Base-by-base conservation (phyloP, 2,113 vertebrate species). In the Muntiacus muntjak region DNA sequence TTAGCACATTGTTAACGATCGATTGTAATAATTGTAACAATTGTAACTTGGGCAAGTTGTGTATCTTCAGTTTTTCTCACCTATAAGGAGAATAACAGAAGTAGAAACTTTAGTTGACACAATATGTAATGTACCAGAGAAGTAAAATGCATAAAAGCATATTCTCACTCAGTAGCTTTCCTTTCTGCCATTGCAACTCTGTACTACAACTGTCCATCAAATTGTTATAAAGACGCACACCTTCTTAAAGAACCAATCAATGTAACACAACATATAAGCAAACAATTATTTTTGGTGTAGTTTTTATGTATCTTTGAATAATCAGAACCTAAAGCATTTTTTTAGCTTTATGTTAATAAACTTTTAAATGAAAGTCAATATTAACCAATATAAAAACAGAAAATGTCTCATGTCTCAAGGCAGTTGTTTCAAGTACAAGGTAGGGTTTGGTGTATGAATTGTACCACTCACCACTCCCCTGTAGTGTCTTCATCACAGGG, bases 251-350 rank as follows among this genome's bases (percentile, higher is more conserved):
- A 97, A 92, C 79, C 45, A 98, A 97, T 94, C 97, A 96, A 54
- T 94, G n/a, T 96, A 62, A 87, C 40, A 60, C 85, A 98, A 82
- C 9, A 64, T 84, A 93, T 76, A 94, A 96, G 85, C 23, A 91
- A 97, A 97, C 91, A 43, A 86, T 87, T 97, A 97, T 91, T 98
- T 91, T 78, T 97, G 79, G 92, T 84, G 93, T 98, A 98, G 86
- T 97, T 97, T 99, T 98, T 96, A 98, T 94, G 26, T 88, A 81
- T 91, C 47, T 97, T 83, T 84, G 57, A 97, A 79, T 97, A 95
- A 97, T 97, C 93, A 98, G 86, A 98, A 55, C 96, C 83, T 57
- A 92, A 97, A 97, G 67, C 52, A 93, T 96, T 76, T 87, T 88
- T 82, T 97, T 40, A 82, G 81, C 43, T 84, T 96, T 94, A 62